Base-by-base conservation (phyloP, 2,888 invertebrate species). In the Oligia latruncula region DNA sequence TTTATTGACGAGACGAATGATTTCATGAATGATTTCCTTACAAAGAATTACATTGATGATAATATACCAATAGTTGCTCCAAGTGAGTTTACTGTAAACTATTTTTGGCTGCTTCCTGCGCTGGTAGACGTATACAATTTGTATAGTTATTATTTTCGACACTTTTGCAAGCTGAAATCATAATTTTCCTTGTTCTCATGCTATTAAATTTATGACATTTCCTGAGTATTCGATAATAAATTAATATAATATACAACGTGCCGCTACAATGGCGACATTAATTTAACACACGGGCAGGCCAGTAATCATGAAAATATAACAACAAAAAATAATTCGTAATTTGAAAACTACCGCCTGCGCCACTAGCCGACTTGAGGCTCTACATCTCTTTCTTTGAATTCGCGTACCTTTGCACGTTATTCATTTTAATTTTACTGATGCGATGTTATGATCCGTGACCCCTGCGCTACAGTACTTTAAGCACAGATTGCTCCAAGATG, bases 1-100 rank as follows among this genome's bases (percentile, higher is more conserved):
- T 86, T 94, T 13, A 88, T 93, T 0, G 93, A 94, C 43, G 91
- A 92, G 52, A 90, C 92, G 29, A 91, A 88, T 71, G 91, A 93
- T 67, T 91, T 92, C 15, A 88, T 92, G 78, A 86, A 88, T 52
- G 91, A 93, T 71, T 89, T 92, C 9, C 79, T 93, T 8, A 88
- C 91, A 49, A 90, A 84, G 43, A 88, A 90, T 68, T 86, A 88
- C 68, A 79, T 87, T 46, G 88, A 89, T 40, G 91, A 90, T n/a
- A 78, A 80, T 40, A 88, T 84, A 79, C 78, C 74, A 4, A 20
- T 72, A 13, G 52, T 40, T 80, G 40, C 86, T 89, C 86, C 84
- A 88, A 78, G 79, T 82, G 74, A 70, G 68, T 72, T 40, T 6
- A 52, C n/a, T 62, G 43, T 20, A 20, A n/a, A 60, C n/a, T 43